A percentile compares a stretch with the other conserved stretches of the same genome.
Evolutionary conservation across 2,113 vertebrate genomes (phyloP).

Genomic region (Nesogale talazaci): DNA sequence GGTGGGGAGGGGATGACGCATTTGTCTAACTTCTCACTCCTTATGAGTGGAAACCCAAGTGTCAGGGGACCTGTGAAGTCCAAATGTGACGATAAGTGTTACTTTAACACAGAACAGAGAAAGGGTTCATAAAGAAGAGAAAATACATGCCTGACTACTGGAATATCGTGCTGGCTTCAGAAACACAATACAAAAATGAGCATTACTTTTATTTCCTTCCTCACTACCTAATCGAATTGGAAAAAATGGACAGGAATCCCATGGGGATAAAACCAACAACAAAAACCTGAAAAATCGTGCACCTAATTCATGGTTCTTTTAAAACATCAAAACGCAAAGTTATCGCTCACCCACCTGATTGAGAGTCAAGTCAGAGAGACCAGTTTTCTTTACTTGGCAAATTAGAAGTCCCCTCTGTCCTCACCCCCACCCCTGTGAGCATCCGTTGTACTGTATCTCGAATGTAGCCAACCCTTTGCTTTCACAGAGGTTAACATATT

Average conservation of each 20-base stretch:
- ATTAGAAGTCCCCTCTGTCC: neutral
- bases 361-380: neutral
- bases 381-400: neutral
- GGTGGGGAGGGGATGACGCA: neutral
- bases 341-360: neutral
- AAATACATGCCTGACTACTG: neutral
- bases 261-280: neutral
- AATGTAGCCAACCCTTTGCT: neutral
- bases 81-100: neutral
- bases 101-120: neutral
- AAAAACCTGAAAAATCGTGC: neutral
- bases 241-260: neutral
- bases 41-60: neutral
- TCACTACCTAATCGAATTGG: neutral
- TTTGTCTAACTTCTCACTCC: neutral
- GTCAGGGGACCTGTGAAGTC: neutral
- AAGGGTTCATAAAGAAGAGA: neutral
- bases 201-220: neutral
- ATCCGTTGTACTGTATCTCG: neutral
- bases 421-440: neutral
- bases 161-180: neutral
- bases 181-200: neutral
- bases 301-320: neutral
- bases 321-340: neutral
- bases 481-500: slow-evolving; percentile 40